phyloP scores from a whole-genome alignment of 2,113 vertebrate genomes.

The Protomyctophum bolini region DNA sequence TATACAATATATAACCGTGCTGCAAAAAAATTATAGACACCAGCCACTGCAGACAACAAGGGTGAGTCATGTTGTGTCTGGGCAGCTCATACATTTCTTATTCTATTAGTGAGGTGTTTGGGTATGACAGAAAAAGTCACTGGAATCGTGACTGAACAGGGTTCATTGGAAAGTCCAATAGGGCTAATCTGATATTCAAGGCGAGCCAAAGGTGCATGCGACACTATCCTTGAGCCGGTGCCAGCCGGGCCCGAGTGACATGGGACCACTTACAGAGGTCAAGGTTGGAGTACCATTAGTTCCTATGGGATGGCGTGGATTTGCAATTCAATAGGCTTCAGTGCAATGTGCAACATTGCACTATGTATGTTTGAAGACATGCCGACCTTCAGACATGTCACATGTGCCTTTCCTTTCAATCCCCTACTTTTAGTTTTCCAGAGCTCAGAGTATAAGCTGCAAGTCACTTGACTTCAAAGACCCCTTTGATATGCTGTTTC shows the following conservation, averaged over 20 bases:
- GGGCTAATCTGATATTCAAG: constrained; percentile 44
- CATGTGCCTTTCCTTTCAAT: constrained; percentile 24
- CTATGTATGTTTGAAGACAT: constrained; percentile 17
- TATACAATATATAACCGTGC: constrained; percentile 15
- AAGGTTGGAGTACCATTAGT: constrained; percentile 46
- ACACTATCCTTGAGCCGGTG: constrained; percentile 37
- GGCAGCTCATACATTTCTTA: constrained; percentile 50
- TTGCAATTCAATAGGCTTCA: constrained; percentile 54
- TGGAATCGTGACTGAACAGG: not conserved
- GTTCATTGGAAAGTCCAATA: constrained; percentile 35
- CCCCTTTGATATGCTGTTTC: constrained; percentile 68
- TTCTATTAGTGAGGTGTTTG: constrained; percentile 3
- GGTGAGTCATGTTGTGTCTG: constrained; percentile 16
- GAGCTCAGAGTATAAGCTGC: not conserved
- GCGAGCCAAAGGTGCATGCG: constrained; percentile 17
- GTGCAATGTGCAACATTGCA: constrained; percentile 31
- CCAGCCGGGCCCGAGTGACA: constrained; percentile 20
- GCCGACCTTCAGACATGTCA: constrained; percentile 63
- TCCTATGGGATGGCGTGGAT: constrained; percentile 38
- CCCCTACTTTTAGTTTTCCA: constrained; percentile 28
- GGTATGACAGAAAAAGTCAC: not conserved
- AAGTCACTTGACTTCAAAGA: constrained; percentile 62
- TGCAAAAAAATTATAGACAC: constrained; percentile 12
- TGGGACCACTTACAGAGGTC: constrained; percentile 36
- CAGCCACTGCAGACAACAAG: constrained; percentile 17